A percentile compares a stretch with the other conserved stretches of the same genome.
These are phyloP conservation scores for Achlya flavicornis DNA, from an alignment of 2,888 invertebrate genomes.

Conservation along the genomic window DNA sequence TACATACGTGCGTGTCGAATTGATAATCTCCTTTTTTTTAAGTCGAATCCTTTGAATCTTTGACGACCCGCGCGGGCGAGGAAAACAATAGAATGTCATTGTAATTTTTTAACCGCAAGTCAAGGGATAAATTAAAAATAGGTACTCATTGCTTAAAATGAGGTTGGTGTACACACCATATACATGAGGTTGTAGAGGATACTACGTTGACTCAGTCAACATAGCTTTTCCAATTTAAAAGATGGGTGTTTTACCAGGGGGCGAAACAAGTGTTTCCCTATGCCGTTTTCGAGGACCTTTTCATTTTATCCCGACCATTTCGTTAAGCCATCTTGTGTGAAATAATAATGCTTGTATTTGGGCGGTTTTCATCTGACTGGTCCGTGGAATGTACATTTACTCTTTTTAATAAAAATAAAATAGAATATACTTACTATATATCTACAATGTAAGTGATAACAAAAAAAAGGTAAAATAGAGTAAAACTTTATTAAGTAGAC, in stretches of 20 bases:
- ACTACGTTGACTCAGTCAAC: constrained; percentile 7
- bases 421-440: background rate
- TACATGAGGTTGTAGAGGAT: background rate
- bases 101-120: too few species aligned
- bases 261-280: constrained; percentile 22
- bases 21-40: too few species aligned
- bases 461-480: too few species aligned
- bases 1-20: too few species aligned
- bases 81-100: too few species aligned
- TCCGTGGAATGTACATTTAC: background rate
- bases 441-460: too few species aligned
- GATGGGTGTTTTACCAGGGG: constrained; percentile 10
- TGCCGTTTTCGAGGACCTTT: constrained; percentile 10
- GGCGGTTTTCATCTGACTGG: background rate
- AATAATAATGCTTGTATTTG: constrained; percentile 4
- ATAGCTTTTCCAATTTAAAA: constrained; percentile 10
- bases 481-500: too few species aligned
- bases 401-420: background rate
- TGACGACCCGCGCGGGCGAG: too few species aligned
- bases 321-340: background rate
- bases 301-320: constrained; percentile 1
- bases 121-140: too few species aligned
- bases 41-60: too few species aligned
- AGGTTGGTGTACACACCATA: too few species aligned
- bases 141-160: too few species aligned